Conservation (phyloP, 2,888 invertebrate genomes). For the Tinea trinotella region DNA sequence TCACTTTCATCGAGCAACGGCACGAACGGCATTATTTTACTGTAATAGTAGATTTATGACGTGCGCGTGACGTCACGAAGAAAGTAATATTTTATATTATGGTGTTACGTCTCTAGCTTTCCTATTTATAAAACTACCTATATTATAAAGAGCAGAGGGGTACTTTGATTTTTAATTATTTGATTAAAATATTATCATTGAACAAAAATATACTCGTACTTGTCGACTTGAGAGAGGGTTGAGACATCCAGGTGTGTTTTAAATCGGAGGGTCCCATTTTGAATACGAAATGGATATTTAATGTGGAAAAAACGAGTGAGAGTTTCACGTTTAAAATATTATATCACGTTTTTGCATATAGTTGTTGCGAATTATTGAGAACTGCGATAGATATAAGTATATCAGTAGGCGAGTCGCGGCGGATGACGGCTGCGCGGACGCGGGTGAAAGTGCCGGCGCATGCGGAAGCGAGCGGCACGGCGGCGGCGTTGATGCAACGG, state of each 20-base stretch:
- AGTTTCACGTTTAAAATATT: too few relatives aligned
- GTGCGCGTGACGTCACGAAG: slow-evolving; percentile 2
- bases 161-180: too few relatives aligned
- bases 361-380: background rate
- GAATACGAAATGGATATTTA: background rate
- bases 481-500: slow-evolving; percentile 5
- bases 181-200: too few relatives aligned
- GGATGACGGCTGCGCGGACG: slow-evolving; percentile 30
- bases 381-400: background rate
- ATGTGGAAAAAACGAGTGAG: too few relatives aligned
- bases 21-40: slow-evolving; percentile 10
- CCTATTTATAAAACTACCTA: background rate
- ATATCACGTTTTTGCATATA: background rate
- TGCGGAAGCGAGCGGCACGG: slow-evolving; percentile 32
- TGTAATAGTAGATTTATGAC: slow-evolving; percentile 12
- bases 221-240: background rate
- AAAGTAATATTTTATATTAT: slow-evolving; percentile 9
- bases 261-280: background rate
- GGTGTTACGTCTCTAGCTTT: background rate
- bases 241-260: background rate
- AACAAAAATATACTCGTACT: background rate
- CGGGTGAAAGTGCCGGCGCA: slow-evolving; percentile 43
- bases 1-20: slow-evolving; percentile 38
- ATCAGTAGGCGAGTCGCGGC: slow-evolving; percentile 11
- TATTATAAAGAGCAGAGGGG: background rate